A percentile compares a stretch with the other conserved stretches of the same genome.
Evolutionary conservation across 2,888 invertebrate species (phyloP).

Genomic region (Amblyjoppa fuscipennis): DNA sequence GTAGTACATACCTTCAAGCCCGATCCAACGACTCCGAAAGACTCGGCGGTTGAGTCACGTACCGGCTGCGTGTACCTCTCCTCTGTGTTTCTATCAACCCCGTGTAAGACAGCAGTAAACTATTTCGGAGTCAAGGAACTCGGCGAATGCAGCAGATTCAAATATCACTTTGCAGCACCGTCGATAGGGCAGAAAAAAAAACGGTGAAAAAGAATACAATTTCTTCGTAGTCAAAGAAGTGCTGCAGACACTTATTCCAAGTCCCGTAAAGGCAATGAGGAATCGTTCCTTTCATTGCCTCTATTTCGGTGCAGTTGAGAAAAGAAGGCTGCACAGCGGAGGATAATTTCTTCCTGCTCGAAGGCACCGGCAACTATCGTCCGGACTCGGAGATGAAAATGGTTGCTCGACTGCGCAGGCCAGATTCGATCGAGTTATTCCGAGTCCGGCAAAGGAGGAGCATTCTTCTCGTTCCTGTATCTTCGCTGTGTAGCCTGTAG

Average conservation of each 20-base stretch:
- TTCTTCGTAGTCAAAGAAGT: neutral
- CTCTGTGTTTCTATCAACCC: slow-evolving; percentile 4
- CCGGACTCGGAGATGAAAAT: slow-evolving; percentile 9
- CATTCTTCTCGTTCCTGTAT: slow-evolving; percentile 18
- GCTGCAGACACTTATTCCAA: neutral
- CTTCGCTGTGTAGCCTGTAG: neutral
- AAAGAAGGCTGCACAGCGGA: slow-evolving; percentile 6
- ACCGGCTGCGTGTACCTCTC: slow-evolving; percentile 1
- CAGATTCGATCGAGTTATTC: slow-evolving; percentile 31
- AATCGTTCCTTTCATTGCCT: neutral
- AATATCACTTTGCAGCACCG: neutral
- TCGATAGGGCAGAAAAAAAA: neutral
- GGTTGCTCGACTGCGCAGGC: neutral
- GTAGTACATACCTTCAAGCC: slow-evolving; percentile 54
- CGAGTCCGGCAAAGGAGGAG: slow-evolving; percentile 24
- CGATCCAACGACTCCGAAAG: slow-evolving; percentile 46
- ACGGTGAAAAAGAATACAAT: neutral
- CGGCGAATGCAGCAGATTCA: neutral
- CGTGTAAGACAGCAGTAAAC: neutral
- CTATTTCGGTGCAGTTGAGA: neutral
- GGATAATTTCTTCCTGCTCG: slow-evolving; percentile 20
- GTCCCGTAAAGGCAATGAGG: neutral
- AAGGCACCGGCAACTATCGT: neutral
- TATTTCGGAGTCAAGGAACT: slow-evolving; percentile 28
- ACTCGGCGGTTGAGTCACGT: slow-evolving; percentile 62